phyloP scores from a whole-genome alignment of 2,797 vertebrate genomes.

The Phoxinus dragarum region DNA sequence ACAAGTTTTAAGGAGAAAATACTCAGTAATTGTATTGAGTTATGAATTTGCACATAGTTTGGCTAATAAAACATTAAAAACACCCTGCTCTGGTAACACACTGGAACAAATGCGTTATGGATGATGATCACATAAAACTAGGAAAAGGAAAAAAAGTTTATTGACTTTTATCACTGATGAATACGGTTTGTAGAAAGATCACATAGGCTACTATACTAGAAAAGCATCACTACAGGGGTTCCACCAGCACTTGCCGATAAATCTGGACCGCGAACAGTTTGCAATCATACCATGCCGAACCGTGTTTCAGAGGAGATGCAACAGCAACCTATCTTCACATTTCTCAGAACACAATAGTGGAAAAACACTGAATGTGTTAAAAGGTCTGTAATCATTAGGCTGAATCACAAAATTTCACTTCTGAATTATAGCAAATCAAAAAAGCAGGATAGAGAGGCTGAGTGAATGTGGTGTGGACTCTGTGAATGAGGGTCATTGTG shows the following conservation, averaged over 20 bases:
- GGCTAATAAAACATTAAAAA: no score
- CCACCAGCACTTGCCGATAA: neutral
- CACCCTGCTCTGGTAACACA: neutral
- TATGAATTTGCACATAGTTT: no score
- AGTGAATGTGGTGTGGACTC: conserved; percentile 1
- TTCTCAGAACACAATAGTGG: neutral
- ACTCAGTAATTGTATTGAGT: no score
- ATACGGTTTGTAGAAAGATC: neutral
- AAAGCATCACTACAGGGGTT: neutral
- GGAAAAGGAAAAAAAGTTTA: neutral
- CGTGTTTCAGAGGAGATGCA: no score
- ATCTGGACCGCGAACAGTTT: neutral
- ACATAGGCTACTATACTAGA: neutral
- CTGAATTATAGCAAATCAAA: neutral
- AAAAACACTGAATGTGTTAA: neutral
- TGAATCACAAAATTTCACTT: neutral
- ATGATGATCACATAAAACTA: neutral
- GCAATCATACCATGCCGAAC: neutral
- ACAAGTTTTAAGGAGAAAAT: no score
- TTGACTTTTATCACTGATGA: neutral
- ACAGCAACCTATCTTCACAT: neutral
- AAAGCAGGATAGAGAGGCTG: neutral
- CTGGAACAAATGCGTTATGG: neutral
- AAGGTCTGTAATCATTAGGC: neutral
- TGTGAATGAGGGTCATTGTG: neutral